Evolutionary conservation across 1,140 invertebrate genomes (phyloP), one percentile per base, ranked within the genome.

Genomic region (Drosophila sechellia): DNA sequence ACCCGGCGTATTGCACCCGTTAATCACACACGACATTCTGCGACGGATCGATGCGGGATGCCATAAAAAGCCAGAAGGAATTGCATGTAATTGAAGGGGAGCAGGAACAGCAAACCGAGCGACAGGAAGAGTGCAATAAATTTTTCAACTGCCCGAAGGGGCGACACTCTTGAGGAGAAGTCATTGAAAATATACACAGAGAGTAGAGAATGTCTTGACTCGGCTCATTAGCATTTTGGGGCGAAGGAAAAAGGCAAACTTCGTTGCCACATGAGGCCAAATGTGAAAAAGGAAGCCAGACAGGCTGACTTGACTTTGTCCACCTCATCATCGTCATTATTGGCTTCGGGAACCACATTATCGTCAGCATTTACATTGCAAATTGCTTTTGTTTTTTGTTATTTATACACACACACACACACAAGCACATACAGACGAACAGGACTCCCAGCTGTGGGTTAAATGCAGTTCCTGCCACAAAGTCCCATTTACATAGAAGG

Each of bases 221-320:
- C 59, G 75, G 63, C 84, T 87, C 83, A 87, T 87, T 87, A 87
- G 84, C 79, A 87, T 87, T 87, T 81, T 69, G 74, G 81, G 83
- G 59, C 84, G 69, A 73, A 69, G 63, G 75, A 31, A 31, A 31
- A 39, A 39, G 37, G 37, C 11, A 46, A 17, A 42, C 25, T 27
- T 34, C 17, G 25, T 22, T 17, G 27, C 35, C 58, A 69, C 72
- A 79, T 72, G 81, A 86, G 79, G 79, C 55, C 52, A 64, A 54
- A 63, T 75, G 61, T 53, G 39, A 71, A 50, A 76, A 40, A 55
- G 61, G 69, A 52, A 81, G 59, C 78, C 69, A 83, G 74, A 70
- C 74, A 66, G 69, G 70, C 43, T 56, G 35, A 48, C 53, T 64
- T 64, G 75, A 76, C 72, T 75, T 64, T 56, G 71, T 49, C 59